Percentiles rank a stretch among this genome's conserved stretches.
phyloP scores from a whole-genome alignment of 2,888 invertebrate species.

The Aplocera efformata region DNA sequence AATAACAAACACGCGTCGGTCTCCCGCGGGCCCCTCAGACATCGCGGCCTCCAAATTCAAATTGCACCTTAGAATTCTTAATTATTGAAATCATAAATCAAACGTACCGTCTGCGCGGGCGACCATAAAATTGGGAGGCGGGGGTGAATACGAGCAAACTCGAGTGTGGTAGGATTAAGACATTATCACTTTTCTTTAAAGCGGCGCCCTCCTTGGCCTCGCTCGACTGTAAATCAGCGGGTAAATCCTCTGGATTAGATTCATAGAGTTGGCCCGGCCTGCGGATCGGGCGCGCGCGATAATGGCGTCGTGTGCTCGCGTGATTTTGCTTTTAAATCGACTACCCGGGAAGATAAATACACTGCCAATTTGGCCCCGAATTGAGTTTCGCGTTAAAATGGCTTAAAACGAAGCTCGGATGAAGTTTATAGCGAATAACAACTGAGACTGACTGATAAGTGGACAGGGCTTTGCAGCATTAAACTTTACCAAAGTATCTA shows the following conservation, averaged over 20 bases:
- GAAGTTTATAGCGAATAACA: constrained; percentile 62
- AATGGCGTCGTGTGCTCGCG: constrained; percentile 77
- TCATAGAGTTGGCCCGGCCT: constrained; percentile 78
- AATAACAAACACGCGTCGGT: constrained; percentile 77
- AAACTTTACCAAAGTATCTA: too few relatives aligned
- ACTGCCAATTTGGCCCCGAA: constrained; percentile 65
- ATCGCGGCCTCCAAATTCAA: constrained; percentile 73
- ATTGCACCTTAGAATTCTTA: constrained; percentile 81
- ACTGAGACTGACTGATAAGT: constrained; percentile 63
- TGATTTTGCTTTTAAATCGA: constrained; percentile 80
- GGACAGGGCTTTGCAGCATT: constrained; percentile 38
- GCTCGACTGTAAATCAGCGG: constrained; percentile 78
- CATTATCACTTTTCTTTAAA: constrained; percentile 84
- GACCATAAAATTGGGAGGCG: constrained; percentile 74
- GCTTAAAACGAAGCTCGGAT: constrained; percentile 56
- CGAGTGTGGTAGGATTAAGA: constrained; percentile 83
- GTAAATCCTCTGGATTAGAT: constrained; percentile 81
- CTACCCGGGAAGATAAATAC: constrained; percentile 73
- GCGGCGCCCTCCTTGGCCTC: constrained; percentile 68
- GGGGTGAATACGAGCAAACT: constrained; percentile 49
- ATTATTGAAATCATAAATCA: constrained; percentile 81
- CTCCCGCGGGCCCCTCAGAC: constrained; percentile 65
- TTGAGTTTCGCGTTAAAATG: constrained; percentile 65
- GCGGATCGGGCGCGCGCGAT: constrained; percentile 71
- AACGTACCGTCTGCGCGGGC: constrained; percentile 76